Percentiles rank a stretch among this genome's conserved stretches.
Conservation (phyloP, 1,140 invertebrate species). For the Dendroctonus valens region DNA sequence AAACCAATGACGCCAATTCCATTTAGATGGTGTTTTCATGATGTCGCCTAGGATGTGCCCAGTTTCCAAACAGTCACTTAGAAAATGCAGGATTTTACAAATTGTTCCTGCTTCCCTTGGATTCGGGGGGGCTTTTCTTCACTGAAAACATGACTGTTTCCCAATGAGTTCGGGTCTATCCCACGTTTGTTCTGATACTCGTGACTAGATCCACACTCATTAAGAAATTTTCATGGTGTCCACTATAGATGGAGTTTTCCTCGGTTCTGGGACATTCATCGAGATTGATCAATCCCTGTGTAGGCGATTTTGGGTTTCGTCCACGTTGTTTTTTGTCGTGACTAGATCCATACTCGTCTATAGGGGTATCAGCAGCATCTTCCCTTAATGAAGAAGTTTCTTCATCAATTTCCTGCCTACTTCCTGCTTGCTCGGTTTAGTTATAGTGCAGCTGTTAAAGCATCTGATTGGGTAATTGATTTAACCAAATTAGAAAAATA, state of each 20-base stretch:
- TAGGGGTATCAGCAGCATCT: constrained; percentile 47
- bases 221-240: constrained; percentile 51
- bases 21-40: not conserved
- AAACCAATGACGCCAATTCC: constrained; percentile 1
- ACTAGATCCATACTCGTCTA: constrained; percentile 87
- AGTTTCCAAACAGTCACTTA: too few species aligned
- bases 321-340: constrained; percentile 64
- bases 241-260: too few species aligned
- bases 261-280: too few species aligned
- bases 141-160: constrained; percentile 38
- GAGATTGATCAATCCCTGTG: constrained; percentile 49
- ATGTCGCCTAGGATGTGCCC: too few species aligned
- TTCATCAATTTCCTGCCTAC: too few species aligned
- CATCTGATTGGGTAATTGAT: too few species aligned
- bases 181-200: constrained; percentile 57
- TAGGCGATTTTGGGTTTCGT: constrained; percentile 78
- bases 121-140: not conserved
- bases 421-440: too few species aligned
- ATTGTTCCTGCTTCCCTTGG: too few species aligned
- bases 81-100: too few species aligned
- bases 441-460: too few species aligned
- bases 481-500: too few species aligned
- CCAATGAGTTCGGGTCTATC: constrained; percentile 72
- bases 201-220: constrained; percentile 91
- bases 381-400: too few species aligned